Evolutionary conservation across 2,113 vertebrate genomes (phyloP), one percentile per base, ranked within the genome.

Genomic region (Brachypodius melanocephalos): DNA sequence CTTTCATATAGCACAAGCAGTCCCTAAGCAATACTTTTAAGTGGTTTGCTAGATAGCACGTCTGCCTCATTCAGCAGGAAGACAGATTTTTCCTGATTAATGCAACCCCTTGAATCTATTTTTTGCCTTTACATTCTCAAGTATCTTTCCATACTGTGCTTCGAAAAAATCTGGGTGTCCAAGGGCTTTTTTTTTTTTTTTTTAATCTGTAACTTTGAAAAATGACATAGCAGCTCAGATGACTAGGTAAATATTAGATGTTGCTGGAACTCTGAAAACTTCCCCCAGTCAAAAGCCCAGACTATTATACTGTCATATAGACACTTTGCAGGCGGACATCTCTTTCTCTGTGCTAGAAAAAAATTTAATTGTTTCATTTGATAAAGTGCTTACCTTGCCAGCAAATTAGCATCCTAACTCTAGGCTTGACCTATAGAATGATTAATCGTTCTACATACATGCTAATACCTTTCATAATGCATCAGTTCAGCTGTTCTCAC

Each of bases 1-100:
- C 81, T 95, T 95, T 95, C 62, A 10, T 52, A 71, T 63, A 77
- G 90, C 93, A 77, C 81, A 88, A 78, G n/a, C 65, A 71, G 58
- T 93, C 79, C 51, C 68, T 81, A 83, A 81, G 74, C 89, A 81
- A 76, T 96, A 61, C 82, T 87, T 90, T 31, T 48, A 82, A 89
- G 83, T 51, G 52, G 40, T 89, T 94, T 96, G 45, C 67, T 91
- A 92, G 85, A 82, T 78, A 74, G 43, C 67, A 89, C 1, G 36
- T 92, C 91, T 94, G 78, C 38, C 55, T 84, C 82, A 34, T 66
- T 94, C 76, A 90, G 49, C 45, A 85, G 43, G 68, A 75, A 89
- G 42, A 92, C 77, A 93, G 87, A 92, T 93, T 95, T 95, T 84
- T 68, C 84, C 81, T 90, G 73, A 94, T 82, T 90, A 93, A 90